phyloP scores from a whole-genome alignment of 2,888 invertebrate species.

The Rugalucina vietnamica region DNA sequence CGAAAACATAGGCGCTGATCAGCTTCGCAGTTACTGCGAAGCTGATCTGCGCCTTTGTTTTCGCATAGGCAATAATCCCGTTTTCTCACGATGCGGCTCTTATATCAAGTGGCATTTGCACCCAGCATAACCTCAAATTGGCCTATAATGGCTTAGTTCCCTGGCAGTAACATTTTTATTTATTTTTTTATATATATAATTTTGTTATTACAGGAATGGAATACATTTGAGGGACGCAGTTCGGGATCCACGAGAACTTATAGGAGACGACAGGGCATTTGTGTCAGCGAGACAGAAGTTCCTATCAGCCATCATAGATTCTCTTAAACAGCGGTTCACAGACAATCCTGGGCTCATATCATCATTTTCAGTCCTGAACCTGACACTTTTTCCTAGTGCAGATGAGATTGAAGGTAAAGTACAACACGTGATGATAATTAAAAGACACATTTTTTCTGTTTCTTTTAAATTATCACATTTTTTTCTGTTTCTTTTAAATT shows the following conservation, averaged over 20 bases:
- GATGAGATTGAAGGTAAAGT: neutral
- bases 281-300: neutral
- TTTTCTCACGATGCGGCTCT: too few species aligned
- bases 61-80: too few species aligned
- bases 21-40: too few species aligned
- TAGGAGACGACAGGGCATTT: neutral
- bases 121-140: too few species aligned
- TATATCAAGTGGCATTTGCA: too few species aligned
- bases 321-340: neutral
- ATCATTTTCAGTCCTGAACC: neutral
- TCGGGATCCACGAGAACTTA: neutral
- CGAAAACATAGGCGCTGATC: too few species aligned
- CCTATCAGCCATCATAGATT: neutral
- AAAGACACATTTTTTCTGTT: too few species aligned
- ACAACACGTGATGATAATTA: too few species aligned
- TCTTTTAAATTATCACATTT: neutral
- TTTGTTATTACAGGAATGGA: slow-evolving; percentile 5
- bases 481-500: slow-evolving; percentile 4
- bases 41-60: too few species aligned
- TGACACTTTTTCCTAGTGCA: neutral
- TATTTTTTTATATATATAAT: too few species aligned
- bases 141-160: too few species aligned
- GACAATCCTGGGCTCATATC: neutral
- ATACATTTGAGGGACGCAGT: neutral
- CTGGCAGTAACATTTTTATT: too few species aligned